Conservation (phyloP, 1,140 invertebrate species). For the Pararge aegeria region DNA sequence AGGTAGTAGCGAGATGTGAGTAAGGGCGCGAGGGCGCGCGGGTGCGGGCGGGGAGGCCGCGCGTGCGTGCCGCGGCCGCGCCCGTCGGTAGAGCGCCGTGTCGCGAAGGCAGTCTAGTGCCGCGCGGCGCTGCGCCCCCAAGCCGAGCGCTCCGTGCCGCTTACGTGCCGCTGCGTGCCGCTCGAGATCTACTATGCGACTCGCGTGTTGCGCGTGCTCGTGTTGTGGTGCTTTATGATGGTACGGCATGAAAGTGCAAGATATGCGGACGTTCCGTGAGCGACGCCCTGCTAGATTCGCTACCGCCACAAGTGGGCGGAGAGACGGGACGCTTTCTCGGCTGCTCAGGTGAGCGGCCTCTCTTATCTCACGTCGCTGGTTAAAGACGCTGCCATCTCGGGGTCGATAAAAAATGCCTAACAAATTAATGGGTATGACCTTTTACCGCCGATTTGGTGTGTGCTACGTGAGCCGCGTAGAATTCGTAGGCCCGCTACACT, state of each 20-base stretch:
- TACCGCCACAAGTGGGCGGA: conserved; percentile 72
- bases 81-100: conserved; percentile 47
- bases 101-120: conserved; percentile 63
- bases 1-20: conserved; percentile 72
- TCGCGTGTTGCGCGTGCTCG: conserved; percentile 76
- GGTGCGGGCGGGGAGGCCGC: conserved; percentile 39
- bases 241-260: conserved; percentile 71
- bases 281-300: conserved; percentile 46
- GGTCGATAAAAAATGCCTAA: conserved; percentile 63
- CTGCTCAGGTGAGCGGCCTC: conserved; percentile 70
- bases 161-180: conserved; percentile 37
- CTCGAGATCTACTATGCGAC: conserved; percentile 52
- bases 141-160: conserved; percentile 35
- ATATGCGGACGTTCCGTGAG: conserved; percentile 76
- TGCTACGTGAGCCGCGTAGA: conserved; percentile 33
- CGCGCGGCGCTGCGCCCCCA: conserved; percentile 53
- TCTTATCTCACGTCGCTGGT: conserved; percentile 58
- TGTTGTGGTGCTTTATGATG: conserved; percentile 77
- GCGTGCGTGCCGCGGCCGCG: conserved; percentile 59
- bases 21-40: conserved; percentile 36
- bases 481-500: conserved; percentile 36
- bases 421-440: conserved; percentile 32
- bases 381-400: conserved; percentile 62
- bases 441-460: conserved; percentile 21
- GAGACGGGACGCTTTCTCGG: conserved; percentile 57